Evolutionary conservation across 2,113 vertebrate species (phyloP).

Genomic region (Petroica traversi): DNA sequence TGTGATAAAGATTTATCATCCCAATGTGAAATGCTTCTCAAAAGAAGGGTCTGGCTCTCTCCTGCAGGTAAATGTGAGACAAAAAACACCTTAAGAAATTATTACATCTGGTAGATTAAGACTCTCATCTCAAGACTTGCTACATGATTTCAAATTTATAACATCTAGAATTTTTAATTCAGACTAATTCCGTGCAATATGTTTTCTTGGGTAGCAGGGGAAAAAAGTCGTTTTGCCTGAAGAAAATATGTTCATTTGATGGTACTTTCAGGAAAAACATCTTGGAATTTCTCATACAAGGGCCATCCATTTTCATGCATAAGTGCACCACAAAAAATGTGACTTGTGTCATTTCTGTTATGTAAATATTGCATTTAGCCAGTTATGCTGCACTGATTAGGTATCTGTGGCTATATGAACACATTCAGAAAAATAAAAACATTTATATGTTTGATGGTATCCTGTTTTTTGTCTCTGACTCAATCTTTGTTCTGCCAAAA

Average conservation of each 20-base stretch:
- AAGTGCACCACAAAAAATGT: not conserved
- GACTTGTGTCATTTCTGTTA: not conserved
- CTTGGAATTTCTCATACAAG: not conserved
- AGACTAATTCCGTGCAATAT: not conserved
- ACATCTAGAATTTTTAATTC: not conserved
- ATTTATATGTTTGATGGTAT: not conserved
- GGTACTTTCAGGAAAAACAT: not conserved
- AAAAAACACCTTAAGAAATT: not conserved
- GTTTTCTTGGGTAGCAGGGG: not conserved
- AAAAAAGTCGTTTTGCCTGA: not conserved
- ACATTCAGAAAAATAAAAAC: not conserved
- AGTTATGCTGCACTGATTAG: not conserved
- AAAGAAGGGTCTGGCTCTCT: not conserved
- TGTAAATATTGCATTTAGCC: not conserved
- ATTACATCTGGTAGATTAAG: not conserved
- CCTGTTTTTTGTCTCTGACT: not conserved
- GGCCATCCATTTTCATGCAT: not conserved
- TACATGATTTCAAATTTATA: not conserved
- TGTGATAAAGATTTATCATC: not conserved
- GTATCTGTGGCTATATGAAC: not conserved
- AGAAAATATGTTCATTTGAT: not conserved
- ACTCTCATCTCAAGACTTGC: not conserved
- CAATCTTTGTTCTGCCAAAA: constrained; percentile 16
- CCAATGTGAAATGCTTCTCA: not conserved
- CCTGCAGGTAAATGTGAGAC: not conserved